Evolutionary conservation across 1,140 invertebrate species (phyloP), one percentile per base, ranked within the genome.

Genomic region (Babylonia areolata): DNA sequence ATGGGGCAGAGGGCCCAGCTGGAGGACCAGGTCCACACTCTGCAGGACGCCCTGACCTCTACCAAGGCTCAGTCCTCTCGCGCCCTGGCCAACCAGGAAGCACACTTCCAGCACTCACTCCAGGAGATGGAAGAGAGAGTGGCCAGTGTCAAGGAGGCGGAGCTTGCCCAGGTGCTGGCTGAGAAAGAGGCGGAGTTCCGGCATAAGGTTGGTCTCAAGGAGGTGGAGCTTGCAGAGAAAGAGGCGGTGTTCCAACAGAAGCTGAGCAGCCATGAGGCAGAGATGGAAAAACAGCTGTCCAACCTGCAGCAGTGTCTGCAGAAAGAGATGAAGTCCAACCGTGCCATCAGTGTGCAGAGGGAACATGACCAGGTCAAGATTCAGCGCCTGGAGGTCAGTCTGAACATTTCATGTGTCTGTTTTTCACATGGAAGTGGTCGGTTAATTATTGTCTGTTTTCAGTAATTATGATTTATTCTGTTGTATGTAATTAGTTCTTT

Each of bases 1-100:
- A 71, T 82, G 17, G 89, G 82, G 79, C 87, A 91, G 75, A 88
- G 87, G 37, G 85, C 86, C 40, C 46, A 84, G 33, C 86, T 87
- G 17, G 89, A 90, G 81, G 88, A 90, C 40, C 86, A 85, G 17
- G 78, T 90, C 5, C 28, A 82, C 33, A 80, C 87, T 11, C 11
- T 88, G 5, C 51, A 85, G 39, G 69, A 42, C 2, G 15, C 81
- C 9, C 71, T 82, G 15, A 71, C 81, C 2, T 81, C 85, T 79
- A 64, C 81, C 15, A 80, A 84, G 64, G 39, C 33, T 0, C 79
- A 83, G 23, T 77, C 71, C 58, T 46, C 80, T 37, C 31, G 39
- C 35, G 75, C 23, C 33, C n/a, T 84, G 77, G 54, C 42, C 28
- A 28, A 85, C 39, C 73, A 85, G 31, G 69, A 87, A 11, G 78